These are phyloP conservation scores for Apis laboriosa DNA, from an alignment of 1,140 invertebrate genomes.

Conservation along the genomic window DNA sequence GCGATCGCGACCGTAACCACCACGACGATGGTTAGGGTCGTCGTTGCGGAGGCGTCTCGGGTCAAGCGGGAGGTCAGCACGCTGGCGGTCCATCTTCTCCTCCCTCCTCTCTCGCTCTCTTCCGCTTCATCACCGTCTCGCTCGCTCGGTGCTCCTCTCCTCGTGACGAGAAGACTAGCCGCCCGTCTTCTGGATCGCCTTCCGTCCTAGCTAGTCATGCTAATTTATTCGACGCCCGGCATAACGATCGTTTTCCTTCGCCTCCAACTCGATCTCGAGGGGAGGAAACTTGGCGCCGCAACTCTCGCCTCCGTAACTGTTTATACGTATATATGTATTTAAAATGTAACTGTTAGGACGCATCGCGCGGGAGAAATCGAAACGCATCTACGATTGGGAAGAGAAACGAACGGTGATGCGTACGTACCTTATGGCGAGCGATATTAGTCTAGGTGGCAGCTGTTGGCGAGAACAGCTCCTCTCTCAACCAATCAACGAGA, in stretches of 20 bases:
- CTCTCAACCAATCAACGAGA: conserved; percentile 63
- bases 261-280: conserved; percentile 8
- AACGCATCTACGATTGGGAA: neutral
- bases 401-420: too few relatives aligned
- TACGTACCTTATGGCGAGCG: conserved; percentile 55
- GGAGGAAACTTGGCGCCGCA: neutral
- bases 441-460: conserved; percentile 66
- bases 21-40: conserved; percentile 69
- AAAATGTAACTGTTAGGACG: too few relatives aligned
- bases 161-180: conserved; percentile 53
- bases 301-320: too few relatives aligned
- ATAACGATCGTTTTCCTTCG: conserved; percentile 47
- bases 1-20: conserved; percentile 70
- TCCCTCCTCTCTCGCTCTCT: conserved; percentile 39
- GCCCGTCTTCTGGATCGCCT: conserved; percentile 52
- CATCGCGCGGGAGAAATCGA: too few relatives aligned
- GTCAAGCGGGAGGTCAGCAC: conserved; percentile 71
- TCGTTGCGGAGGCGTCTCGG: conserved; percentile 72
- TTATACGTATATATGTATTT: too few relatives aligned
- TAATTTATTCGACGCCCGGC: conserved; percentile 55
- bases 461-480: conserved; percentile 59
- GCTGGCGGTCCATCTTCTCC: conserved; percentile 63
- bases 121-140: conserved; percentile 47
- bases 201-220: conserved; percentile 42
- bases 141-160: conserved; percentile 58